phyloP scores from a whole-genome alignment of 2,797 vertebrate species.

The Epinephelus coioides region DNA sequence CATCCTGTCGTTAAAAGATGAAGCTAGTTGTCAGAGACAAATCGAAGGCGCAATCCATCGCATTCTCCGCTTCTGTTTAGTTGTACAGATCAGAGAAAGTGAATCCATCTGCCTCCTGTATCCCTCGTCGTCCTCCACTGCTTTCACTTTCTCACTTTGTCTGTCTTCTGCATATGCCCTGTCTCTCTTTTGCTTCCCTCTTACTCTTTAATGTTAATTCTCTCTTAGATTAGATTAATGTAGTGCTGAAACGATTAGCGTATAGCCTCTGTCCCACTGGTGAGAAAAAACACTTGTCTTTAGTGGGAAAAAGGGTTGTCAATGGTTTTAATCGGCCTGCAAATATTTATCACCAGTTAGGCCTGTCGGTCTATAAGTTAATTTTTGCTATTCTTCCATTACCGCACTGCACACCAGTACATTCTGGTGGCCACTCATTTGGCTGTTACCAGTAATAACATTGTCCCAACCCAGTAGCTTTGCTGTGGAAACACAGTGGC shows the following conservation, averaged over 20 bases:
- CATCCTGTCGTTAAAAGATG: conserved; percentile 35
- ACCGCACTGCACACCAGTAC: no score
- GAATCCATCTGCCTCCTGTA: conserved; percentile 54
- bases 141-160: conserved; percentile 32
- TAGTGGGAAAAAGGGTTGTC: no score
- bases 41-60: conserved; percentile 47
- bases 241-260: conserved; percentile 32
- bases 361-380: neutral
- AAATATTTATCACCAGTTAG: neutral
- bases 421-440: no score
- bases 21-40: conserved; percentile 54
- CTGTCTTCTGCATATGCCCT: conserved; percentile 32
- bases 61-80: conserved; percentile 59
- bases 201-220: conserved; percentile 21
- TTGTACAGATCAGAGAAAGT: conserved; percentile 41
- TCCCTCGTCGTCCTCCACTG: conserved; percentile 18
- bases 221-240: conserved; percentile 20
- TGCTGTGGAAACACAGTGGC: no score
- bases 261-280: no score
- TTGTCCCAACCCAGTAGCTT: no score
- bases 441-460: no score
- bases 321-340: no score
- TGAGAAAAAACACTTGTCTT: no score
- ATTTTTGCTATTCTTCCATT: no score
- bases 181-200: conserved; percentile 16